Conservation (phyloP, 2,113 vertebrate species). For the Condylura cristata region DNA sequence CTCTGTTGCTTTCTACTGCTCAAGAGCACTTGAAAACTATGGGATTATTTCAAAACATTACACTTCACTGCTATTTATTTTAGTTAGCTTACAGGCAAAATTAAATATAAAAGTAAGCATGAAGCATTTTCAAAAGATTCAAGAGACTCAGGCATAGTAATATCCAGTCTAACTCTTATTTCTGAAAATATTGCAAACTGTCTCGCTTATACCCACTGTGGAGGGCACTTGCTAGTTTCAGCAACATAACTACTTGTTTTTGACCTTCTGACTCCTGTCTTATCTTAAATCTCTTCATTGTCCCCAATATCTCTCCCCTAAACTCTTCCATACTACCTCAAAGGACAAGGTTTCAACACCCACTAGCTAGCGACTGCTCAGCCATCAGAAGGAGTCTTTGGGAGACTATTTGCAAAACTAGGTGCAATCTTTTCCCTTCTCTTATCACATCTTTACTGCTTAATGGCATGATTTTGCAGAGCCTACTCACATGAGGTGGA, state of each 20-base stretch:
- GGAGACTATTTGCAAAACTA: neutral
- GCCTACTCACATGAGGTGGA: neutral
- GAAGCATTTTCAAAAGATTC: slow-evolving; percentile 58
- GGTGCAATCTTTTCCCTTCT: neutral
- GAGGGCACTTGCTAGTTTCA: neutral
- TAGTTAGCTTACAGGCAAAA: slow-evolving; percentile 74
- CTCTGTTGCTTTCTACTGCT: slow-evolving; percentile 65
- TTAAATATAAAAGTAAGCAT: slow-evolving; percentile 72
- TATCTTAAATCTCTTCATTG: neutral
- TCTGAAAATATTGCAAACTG: neutral
- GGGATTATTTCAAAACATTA: slow-evolving; percentile 76
- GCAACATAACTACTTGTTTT: neutral
- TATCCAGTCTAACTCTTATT: slow-evolving; percentile 20
- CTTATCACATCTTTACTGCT: neutral
- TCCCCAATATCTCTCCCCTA: neutral
- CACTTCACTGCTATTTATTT: slow-evolving; percentile 75
- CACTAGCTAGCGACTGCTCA: neutral
- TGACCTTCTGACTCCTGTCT: neutral
- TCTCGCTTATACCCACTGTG: neutral
- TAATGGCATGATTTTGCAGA: neutral
- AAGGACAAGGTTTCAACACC: neutral
- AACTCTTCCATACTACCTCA: neutral
- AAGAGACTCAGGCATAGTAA: slow-evolving; percentile 23
- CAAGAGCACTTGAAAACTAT: slow-evolving; percentile 80
- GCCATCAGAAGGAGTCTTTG: neutral